Evolutionary conservation across 2,888 invertebrate species (phyloP), one percentile per base, ranked within the genome.

Genomic region (Mamestra brassicae): DNA sequence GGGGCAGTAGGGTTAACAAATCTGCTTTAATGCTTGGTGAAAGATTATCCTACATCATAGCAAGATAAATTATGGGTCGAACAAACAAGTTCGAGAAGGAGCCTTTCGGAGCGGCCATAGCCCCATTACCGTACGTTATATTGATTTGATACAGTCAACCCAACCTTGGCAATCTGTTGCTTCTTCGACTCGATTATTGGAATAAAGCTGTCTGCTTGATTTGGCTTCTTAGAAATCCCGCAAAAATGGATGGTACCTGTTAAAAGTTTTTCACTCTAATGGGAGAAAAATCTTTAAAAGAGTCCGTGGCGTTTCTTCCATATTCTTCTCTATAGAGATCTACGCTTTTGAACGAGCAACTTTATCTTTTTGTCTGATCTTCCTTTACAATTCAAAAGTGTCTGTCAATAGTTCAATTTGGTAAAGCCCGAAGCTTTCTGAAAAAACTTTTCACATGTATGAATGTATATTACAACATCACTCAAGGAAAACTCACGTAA

Each of bases 31-130:
- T 36, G 15, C 50, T 66, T 34, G 8, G 58, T 34, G 60, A 74
- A 61, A 55, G 71, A 86, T 71, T 64, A 60, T 63, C 68, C 68
- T 76, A 77, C 78, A 78, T 83, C 85, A 88, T 83, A 87, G 85
- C 85, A 87, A 90, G 90, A 92, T 91, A 91, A 93, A 93, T 88
- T 90, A 90, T 83, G 63, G 80, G 72, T 88, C 88, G 87, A 38
- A 88, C 78, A 84, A 84, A 79, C 54, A 38, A 34, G 65, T 54
- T 5, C 17, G 63, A 69, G 61, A 58, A 71, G 60, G 74, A 80
- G 42, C 50, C 47, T 52, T 62, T 87, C 89, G 83, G 67, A 26
- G 13, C 74, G 85, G 77, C 82, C 72, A 94, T 89, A 82, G 88
- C 81, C 70, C 87, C 89, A 90, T 92, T 90, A 91, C 89, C 86